Base-by-base conservation (phyloP, 2,113 vertebrate genomes). In the Oreamnos americanus region DNA sequence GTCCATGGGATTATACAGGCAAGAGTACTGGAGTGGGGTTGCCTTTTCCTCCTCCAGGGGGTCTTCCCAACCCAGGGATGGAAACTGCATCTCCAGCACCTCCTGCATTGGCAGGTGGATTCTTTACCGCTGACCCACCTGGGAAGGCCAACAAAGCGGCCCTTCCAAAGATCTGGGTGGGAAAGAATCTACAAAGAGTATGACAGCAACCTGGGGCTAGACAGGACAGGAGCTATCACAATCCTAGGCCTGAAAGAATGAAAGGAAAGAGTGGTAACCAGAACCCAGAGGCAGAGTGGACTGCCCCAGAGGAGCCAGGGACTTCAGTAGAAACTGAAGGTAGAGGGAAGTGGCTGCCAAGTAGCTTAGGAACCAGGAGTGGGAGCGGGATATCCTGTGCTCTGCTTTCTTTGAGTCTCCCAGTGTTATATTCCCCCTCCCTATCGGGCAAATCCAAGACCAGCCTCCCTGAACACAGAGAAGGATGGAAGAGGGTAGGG, bases 91-190 rank as follows among this genome's bases (percentile, higher is more conserved):
- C 67, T 39, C 71, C 3, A 0, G 23, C 36, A 43, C 39, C 71
- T 26, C 21, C 12, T 26, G 12, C 5, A 7, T 7, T 43, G 23
- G 23, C 23, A 26, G 71, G 23, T 25, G 21, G 71, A 43, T 43
- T 7, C 23, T 43, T 76, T 26, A 76, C 39, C 0, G 0, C 71
- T 26, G 36, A 26, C 21, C 71, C 36, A 26, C 11, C 23, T 26
- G 39, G 10, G 23, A 43, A 81, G 49, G 11, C 71, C 62, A 62
- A 62, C 58, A 30, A 74, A 49, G 33, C 5, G 16, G 10, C 30
- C 30, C 33, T 86, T 79, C 67, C 86, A 86, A 81, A 71, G 51
- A 36, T 51, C 39, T 39, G 7, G 11, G 14, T 53, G 45, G 33
- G 49, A 67, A 28, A 78, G 64, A n/a, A 58, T n/a, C 78, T 49